phyloP scores from a whole-genome alignment of 1,140 invertebrate species.

The Diorhabda carinulata region DNA sequence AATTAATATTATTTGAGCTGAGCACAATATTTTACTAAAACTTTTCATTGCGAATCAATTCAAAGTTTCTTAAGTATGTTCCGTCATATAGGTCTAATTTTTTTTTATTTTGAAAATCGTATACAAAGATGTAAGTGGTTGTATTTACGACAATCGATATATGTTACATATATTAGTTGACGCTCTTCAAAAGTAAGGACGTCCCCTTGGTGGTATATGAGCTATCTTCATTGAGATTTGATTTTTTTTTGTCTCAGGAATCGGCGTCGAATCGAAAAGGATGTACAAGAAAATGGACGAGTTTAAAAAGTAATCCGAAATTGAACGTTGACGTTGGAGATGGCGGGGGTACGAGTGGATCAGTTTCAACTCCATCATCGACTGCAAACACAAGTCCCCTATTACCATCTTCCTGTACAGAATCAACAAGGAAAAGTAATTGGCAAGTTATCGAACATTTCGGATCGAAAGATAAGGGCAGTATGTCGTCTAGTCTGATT shows the following conservation, averaged over 20 bases:
- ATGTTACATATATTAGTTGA: too few relatives aligned
- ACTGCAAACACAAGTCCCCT: conserved; percentile 47
- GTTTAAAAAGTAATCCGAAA: conserved; percentile 49
- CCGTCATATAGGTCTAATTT: too few relatives aligned
- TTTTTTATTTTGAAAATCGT: too few relatives aligned
- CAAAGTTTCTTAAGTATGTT: too few relatives aligned
- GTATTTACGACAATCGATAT: too few relatives aligned
- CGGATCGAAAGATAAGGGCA: conserved; percentile 50
- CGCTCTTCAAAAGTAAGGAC: too few relatives aligned
- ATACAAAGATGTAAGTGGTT: too few relatives aligned
- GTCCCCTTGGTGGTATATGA: too few relatives aligned
- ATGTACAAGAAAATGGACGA: conserved; percentile 50
- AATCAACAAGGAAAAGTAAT: conserved; percentile 69
- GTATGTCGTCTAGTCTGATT: conserved; percentile 53
- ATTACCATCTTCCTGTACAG: conserved; percentile 40
- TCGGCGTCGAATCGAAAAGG: conserved; percentile 41
- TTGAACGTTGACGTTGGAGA: conserved; percentile 39
- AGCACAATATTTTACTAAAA: too few relatives aligned
- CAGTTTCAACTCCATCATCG: conserved; percentile 47
- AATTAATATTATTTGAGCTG: too few relatives aligned
- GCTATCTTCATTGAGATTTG: too few relatives aligned
- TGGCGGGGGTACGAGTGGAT: conserved; percentile 40
- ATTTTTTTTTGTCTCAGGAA: conserved; percentile 31
- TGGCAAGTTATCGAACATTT: conserved; percentile 86
- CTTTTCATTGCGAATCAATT: too few relatives aligned